phyloP scores from a whole-genome alignment of 1,140 invertebrate species.

The Agraylea sexmaculata region DNA sequence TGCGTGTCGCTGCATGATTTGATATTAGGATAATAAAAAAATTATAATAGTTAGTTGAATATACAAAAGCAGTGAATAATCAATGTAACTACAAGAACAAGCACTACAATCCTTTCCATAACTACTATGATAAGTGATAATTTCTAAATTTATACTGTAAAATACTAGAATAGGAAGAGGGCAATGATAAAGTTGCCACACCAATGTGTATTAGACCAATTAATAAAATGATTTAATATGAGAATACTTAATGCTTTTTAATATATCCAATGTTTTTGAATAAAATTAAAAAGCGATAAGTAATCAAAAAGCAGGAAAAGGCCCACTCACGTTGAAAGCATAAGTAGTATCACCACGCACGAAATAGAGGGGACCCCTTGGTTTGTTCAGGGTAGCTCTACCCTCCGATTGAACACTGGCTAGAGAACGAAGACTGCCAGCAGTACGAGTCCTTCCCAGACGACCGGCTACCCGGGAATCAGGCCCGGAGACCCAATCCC shows the following conservation, averaged over 20 bases:
- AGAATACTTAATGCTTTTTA: no score
- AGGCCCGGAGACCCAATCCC: slow-evolving; percentile 17
- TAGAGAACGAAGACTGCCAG: slow-evolving; percentile 30
- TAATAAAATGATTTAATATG: no score
- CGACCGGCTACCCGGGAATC: slow-evolving; percentile 23
- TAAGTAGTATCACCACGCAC: slow-evolving; percentile 30
- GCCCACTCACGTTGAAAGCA: slow-evolving; percentile 42
- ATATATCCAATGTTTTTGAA: no score
- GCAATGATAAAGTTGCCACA: no score
- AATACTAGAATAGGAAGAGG: no score
- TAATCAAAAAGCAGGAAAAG: slow-evolving; percentile 34
- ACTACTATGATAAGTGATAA: no score
- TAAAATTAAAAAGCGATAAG: slow-evolving; percentile 18
- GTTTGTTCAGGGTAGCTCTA: slow-evolving; percentile 31
- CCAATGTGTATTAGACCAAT: no score
- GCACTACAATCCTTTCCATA: no score
- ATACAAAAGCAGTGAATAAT: no score
- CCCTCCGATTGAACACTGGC: slow-evolving; percentile 29
- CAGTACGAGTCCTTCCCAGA: slow-evolving; percentile 21
- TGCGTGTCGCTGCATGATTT: slow-evolving; percentile 40
- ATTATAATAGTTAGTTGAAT: background rate
- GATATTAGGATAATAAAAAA: background rate
- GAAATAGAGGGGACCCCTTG: slow-evolving; percentile 27
- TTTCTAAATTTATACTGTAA: no score
- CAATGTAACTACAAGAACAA: no score